Conservation (phyloP, 2,113 vertebrate genomes). For the Crocuta crocuta region DNA sequence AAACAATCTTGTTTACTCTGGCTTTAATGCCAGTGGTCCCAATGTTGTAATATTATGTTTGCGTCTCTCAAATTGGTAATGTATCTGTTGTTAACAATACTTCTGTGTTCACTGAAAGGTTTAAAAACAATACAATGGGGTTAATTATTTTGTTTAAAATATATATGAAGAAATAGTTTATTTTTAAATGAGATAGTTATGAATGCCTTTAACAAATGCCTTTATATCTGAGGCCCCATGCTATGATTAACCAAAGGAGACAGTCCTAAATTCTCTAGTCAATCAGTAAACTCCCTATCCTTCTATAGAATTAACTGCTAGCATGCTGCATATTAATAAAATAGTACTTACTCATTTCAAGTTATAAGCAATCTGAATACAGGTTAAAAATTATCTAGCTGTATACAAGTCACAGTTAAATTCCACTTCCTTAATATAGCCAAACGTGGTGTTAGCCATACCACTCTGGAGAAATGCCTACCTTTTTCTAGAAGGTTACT, state of each 20-base stretch:
- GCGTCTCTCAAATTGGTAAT: neutral
- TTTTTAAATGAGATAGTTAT: neutral
- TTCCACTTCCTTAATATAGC: neutral
- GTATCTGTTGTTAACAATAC: slow-evolving; percentile 38
- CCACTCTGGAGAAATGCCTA: neutral
- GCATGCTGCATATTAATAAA: neutral
- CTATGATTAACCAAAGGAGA: neutral
- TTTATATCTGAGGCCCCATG: neutral
- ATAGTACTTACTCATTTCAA: slow-evolving; percentile 3
- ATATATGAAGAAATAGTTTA: neutral
- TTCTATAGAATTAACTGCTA: neutral
- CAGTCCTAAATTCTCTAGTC: neutral
- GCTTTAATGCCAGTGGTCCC: slow-evolving; percentile 37
- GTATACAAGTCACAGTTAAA: neutral
- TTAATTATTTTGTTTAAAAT: neutral
- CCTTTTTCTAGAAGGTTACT: neutral
- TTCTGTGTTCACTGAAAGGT: neutral
- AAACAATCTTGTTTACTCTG: slow-evolving; percentile 15
- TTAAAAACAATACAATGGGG: neutral
- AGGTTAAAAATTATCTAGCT: neutral
- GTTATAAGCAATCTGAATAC: neutral
- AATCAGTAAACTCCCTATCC: neutral
- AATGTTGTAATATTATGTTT: neutral
- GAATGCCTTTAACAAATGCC: slow-evolving; percentile 30
- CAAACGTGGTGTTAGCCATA: neutral